Base-by-base conservation (phyloP, 2,888 invertebrate species). In the Allygus modestus region DNA sequence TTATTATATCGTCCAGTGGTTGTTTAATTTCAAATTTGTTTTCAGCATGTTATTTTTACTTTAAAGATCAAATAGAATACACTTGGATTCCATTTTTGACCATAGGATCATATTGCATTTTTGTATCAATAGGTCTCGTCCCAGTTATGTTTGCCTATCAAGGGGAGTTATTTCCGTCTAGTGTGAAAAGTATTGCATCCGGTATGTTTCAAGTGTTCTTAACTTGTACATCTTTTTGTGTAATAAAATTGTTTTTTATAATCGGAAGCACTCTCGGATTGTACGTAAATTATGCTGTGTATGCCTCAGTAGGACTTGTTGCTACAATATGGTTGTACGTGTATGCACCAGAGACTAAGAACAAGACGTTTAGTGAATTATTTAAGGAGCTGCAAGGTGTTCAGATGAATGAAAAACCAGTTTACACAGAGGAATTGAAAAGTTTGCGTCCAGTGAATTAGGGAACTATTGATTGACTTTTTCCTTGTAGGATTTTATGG, bases 91-190 rank as follows among this genome's bases (percentile, higher is more conserved):
- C 75, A 46, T 65, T 93, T 28, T 88, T 91, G 0, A 93, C 93
- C 0, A 90, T 94, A 0, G 89, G 94, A 75, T 90, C 92, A n/a
- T 94, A 93, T 87, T 92, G 93, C 84, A 89, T 93, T 4, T 89
- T 93, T 73, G 11, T 83, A 26, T 84, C 93, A 28, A 88, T 91
- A 0, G 93, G 93, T 0, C 90, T 94, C 26, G 93, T 92, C 0
- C 94, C 93, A 28, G 87, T 94, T 33, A 92, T 94, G 0, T 93
- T 93, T 86, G 92, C 94, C 86, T 91, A 94, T 90, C 92, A 94
- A 87, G 93, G 93, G 0, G 94, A 94, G 88, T 87, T 94, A 11
- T 94, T 94, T 87, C 93, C 94, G 0, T 92, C 93, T 0, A 93
- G 93, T 85, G 92, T 94, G 0, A 94, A 94, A 88, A 92, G 92